Conservation (phyloP, 2,888 invertebrate species). For the Hecatera dysodea region DNA sequence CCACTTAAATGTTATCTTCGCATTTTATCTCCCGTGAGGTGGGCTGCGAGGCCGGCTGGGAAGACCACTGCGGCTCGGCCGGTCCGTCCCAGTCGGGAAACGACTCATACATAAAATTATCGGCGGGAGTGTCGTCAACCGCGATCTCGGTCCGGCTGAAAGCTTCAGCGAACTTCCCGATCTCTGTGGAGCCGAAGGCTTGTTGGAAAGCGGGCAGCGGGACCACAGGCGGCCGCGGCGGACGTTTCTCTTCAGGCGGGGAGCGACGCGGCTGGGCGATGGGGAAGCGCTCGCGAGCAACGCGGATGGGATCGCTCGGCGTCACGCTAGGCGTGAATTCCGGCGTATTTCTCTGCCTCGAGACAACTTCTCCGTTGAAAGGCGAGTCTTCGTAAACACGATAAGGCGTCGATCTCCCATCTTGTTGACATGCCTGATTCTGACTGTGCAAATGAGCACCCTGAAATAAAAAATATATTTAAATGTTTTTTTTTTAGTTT, state of each 20-base stretch:
- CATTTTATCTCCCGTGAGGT: constrained; percentile 86
- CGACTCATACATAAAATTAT: constrained; percentile 84
- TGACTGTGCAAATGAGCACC: constrained; percentile 76
- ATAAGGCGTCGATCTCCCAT: constrained; percentile 83
- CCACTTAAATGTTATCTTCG: constrained; percentile 85
- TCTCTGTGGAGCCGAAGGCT: constrained; percentile 96
- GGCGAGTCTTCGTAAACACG: constrained; percentile 81
- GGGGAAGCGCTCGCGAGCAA: constrained; percentile 72
- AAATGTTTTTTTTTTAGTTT: background rate
- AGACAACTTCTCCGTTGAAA: constrained; percentile 75
- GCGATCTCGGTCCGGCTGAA: constrained; percentile 92
- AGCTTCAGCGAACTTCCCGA: constrained; percentile 95
- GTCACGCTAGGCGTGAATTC: constrained; percentile 72
- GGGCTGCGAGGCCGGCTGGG: constrained; percentile 81
- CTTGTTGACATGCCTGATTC: constrained; percentile 80
- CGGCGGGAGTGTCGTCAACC: constrained; percentile 80
- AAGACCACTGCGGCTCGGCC: constrained; percentile 83
- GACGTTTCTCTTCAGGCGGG: constrained; percentile 82
- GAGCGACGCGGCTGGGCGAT: constrained; percentile 73
- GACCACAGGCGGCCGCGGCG: constrained; percentile 84
- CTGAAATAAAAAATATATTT: constrained; percentile 66
- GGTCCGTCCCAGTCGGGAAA: constrained; percentile 86
- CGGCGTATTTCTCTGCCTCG: constrained; percentile 72
- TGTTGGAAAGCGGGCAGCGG: constrained; percentile 96
- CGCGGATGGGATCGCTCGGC: constrained; percentile 69